Percentiles rank a stretch among this genome's conserved stretches.
Conservation (phyloP, 1,140 invertebrate genomes). For the Drosophila orena region DNA sequence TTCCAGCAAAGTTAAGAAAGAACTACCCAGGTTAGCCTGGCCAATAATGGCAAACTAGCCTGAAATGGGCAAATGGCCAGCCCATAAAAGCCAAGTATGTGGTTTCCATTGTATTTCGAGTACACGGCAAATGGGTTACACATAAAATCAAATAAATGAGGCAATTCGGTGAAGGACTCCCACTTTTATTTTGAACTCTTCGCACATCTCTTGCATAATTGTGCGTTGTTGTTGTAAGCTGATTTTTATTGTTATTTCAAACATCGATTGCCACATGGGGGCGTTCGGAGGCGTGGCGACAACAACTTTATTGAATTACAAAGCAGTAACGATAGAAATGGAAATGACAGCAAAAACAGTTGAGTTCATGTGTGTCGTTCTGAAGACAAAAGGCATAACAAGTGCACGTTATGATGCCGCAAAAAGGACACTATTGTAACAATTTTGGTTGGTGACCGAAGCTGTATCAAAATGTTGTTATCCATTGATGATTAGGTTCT, state of each 20-base stretch:
- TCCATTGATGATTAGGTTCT: neutral
- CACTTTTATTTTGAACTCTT: slow-evolving; percentile 63
- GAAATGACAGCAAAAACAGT: slow-evolving; percentile 5
- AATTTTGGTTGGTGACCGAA: neutral
- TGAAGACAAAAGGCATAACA: slow-evolving; percentile 61
- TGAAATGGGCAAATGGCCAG: slow-evolving; percentile 36
- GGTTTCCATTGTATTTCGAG: slow-evolving; percentile 34
- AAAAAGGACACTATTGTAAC: slow-evolving; percentile 7
- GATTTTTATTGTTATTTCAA: slow-evolving; percentile 66
- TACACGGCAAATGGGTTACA: slow-evolving; percentile 42
- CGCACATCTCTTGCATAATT: slow-evolving; percentile 53
- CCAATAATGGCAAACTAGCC: slow-evolving; percentile 44
- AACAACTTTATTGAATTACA: slow-evolving; percentile 73
- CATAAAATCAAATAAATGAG: slow-evolving; percentile 72
- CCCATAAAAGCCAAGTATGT: slow-evolving; percentile 47
- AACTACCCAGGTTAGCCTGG: slow-evolving; percentile 11
- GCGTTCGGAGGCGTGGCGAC: slow-evolving; percentile 7
- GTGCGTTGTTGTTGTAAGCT: slow-evolving; percentile 28
- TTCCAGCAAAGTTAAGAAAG: slow-evolving; percentile 9
- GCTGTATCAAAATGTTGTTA: neutral
- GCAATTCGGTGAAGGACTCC: slow-evolving; percentile 42
- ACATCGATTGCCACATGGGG: slow-evolving; percentile 61
- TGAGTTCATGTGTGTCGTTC: slow-evolving; percentile 4
- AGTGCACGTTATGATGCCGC: slow-evolving; percentile 56
- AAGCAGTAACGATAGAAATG: slow-evolving; percentile 24